A percentile compares a stretch with the other conserved stretches of the same genome.
These are phyloP conservation scores for Pipistrellus nathusii DNA, from an alignment of 2,797 vertebrate genomes.

Conservation along the genomic window DNA sequence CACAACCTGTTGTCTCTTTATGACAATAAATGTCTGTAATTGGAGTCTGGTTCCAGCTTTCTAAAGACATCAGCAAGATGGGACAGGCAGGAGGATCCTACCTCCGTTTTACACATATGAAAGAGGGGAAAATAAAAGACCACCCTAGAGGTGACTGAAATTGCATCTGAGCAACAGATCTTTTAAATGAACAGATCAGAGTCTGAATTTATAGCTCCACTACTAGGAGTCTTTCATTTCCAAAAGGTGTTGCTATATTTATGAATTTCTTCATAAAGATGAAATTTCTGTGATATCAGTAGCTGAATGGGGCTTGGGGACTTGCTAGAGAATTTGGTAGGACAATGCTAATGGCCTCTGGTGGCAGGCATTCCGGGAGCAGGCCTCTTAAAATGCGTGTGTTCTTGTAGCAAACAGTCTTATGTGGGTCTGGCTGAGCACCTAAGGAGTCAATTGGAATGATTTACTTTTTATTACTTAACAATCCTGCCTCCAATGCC, in stretches of 20 bases:
- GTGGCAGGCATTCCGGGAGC: background rate
- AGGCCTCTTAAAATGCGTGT: background rate
- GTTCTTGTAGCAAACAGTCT: background rate
- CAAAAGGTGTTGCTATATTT: slow-evolving; percentile 26
- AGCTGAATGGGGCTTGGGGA: background rate
- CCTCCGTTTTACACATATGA: background rate
- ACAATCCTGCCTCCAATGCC: background rate
- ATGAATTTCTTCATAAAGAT: slow-evolving; percentile 33
- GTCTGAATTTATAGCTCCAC: background rate
- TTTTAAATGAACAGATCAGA: slow-evolving; percentile 53
- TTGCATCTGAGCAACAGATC: slow-evolving; percentile 47
- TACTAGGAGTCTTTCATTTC: slow-evolving; percentile 42
- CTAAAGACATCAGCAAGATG: slow-evolving; percentile 46
- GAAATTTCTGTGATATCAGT: background rate
- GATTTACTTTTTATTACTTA: slow-evolving; percentile 43
- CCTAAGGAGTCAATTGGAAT: background rate
- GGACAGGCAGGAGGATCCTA: background rate
- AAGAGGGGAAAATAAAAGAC: slow-evolving; percentile 56
- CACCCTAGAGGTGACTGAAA: slow-evolving; percentile 44
- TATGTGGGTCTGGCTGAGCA: background rate
- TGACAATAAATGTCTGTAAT: slow-evolving; percentile 70
- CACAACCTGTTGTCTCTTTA: slow-evolving; percentile 66
- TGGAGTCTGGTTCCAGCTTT: slow-evolving; percentile 66
- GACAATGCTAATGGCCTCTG: background rate
- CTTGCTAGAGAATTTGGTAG: background rate